Percentiles rank a stretch among this genome's conserved stretches.
phyloP scores from a whole-genome alignment of 2,113 vertebrate genomes.

The Melanotaenia duboulayi region DNA sequence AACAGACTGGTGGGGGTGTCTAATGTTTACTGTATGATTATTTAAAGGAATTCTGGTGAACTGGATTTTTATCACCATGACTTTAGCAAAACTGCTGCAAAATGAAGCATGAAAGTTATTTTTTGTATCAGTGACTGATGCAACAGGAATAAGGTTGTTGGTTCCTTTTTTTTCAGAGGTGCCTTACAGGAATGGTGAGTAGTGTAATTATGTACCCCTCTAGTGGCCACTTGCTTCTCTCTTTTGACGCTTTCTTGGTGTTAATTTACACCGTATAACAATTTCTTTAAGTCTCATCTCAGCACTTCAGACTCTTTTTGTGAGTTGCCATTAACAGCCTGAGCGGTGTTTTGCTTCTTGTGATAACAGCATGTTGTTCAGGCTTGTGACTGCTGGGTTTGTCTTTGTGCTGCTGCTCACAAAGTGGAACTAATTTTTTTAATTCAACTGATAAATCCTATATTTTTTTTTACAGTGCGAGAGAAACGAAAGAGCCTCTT shows the following conservation, averaged over 20 bases:
- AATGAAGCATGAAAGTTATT: not conserved
- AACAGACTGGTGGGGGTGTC: not conserved
- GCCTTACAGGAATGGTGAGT: slow-evolving; percentile 56
- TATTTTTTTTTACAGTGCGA: slow-evolving; percentile 65
- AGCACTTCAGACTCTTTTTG: not conserved
- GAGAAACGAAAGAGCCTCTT: slow-evolving; percentile 81
- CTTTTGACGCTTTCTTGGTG: not conserved
- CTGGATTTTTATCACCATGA: not conserved
- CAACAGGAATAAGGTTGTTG: slow-evolving; percentile 11
- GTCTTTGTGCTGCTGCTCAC: not conserved
- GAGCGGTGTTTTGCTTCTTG: not conserved
- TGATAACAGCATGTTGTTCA: not conserved
- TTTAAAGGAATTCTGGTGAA: not conserved
- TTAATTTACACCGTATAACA: not conserved
- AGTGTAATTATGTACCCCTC: slow-evolving; percentile 41
- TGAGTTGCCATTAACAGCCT: not conserved
- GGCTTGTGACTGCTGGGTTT: not conserved
- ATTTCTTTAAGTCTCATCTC: not conserved
- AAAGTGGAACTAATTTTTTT: too few species aligned
- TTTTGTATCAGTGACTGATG: not conserved
- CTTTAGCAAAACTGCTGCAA: not conserved
- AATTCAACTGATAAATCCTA: too few species aligned
- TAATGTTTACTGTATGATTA: not conserved
- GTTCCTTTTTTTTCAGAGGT: slow-evolving; percentile 48
- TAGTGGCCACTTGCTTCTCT: slow-evolving; percentile 16